These are phyloP conservation scores for Heliconius erato DNA, from an alignment of 2,888 invertebrate genomes.

Conservation along the genomic window DNA sequence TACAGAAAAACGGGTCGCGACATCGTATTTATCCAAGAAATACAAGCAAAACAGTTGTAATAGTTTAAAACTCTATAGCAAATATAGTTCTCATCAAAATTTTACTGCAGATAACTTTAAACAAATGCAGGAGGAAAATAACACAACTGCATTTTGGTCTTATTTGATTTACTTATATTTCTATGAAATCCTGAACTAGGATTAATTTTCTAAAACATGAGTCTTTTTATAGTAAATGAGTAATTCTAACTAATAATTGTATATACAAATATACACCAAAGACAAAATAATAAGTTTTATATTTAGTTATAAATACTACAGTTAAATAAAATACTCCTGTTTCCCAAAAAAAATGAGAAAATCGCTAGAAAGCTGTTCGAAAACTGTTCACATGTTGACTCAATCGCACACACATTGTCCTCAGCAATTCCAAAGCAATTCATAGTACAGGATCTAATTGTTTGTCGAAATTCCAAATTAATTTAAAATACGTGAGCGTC, in stretches of 20 bases:
- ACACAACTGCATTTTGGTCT: background rate
- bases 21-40: conserved; percentile 44
- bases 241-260: background rate
- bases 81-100: conserved; percentile 37
- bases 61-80: conserved; percentile 34
- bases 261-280: no score
- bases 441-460: conserved; percentile 66
- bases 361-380: background rate
- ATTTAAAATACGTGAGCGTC: conserved; percentile 84
- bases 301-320: background rate
- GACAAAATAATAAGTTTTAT: no score
- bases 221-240: background rate
- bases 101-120: conserved; percentile 35
- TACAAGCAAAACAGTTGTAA: conserved; percentile 39
- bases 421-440: conserved; percentile 44
- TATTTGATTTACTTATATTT: background rate
- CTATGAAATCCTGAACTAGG: background rate
- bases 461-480: conserved; percentile 79
- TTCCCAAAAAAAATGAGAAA: background rate
- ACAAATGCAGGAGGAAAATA: conserved; percentile 30
- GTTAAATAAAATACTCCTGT: background rate
- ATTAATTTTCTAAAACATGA: background rate
- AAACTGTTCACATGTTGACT: background rate
- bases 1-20: conserved; percentile 39
- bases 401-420: conserved; percentile 18